Base-by-base conservation (phyloP, 2,113 vertebrate species). In the Amblyornis subalaris region DNA sequence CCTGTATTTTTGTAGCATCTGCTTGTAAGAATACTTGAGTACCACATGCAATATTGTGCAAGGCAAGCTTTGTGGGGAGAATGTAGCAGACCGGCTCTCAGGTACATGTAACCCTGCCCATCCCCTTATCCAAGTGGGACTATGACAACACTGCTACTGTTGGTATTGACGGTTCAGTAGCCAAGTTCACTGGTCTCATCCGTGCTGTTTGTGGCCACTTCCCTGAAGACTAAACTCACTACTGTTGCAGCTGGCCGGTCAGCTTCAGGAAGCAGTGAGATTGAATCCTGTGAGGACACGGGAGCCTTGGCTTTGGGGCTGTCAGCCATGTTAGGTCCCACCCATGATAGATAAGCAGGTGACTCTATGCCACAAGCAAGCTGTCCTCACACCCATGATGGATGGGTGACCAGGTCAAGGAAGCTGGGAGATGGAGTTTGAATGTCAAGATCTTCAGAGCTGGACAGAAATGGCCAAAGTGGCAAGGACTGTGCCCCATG, bases 1-100 rank as follows among this genome's bases (percentile, higher is more conserved):
- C 38, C 57, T 78, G 16, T 89, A 60, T 74, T 90, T 94, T 58
- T 83, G 25, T 80, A 84, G 23, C 47, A 16, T 47, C 74, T 66
- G 7, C 71, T 88, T 83, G 26, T 71, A 69, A 51, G 29, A 57
- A 45, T 51, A 48, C 47, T 66, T 62, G 62, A 69, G 42, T 54
- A 81, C 54, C 38, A 20, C 2, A 1, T 61, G 48, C 55, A 67
- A 36, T 23, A 57, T 38, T 83, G 58, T 0, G 0, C 51, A 72
- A 82, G 33, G 47, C 16, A 48, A 60, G 12, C 7, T 75, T 78
- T 87, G 44, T 45, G 61, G 40, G 35, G 55, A 82, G 31, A 79
- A 69, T 6, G 11, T 1, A 72, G 40, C 22, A 90, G 62, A 33
- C 33, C 54, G 64, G 73, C 29, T 84, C 81, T 70, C 55, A 80